Evolutionary conservation across 2,888 invertebrate species (phyloP), one percentile per base, ranked within the genome.

Genomic region (Allophyes oxyacanthae): DNA sequence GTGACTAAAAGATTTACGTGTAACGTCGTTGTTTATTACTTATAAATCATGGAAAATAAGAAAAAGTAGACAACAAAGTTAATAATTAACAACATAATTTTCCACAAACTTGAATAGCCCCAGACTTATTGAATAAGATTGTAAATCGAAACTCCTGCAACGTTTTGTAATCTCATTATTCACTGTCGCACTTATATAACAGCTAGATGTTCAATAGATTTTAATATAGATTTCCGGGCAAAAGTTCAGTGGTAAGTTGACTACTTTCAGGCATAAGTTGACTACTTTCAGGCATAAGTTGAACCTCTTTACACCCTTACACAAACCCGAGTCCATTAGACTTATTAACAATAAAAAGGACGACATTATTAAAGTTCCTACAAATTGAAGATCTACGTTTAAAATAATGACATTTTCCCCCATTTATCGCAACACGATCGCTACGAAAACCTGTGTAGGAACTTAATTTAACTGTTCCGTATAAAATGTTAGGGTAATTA

Each of bases 1-100:
- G 81, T 85, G 84, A 84, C 76, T 60, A 64, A 71, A 64, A 67
- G 64, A 79, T 79, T 64, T 70, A 58, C 58, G 52, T 65, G 56
- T 57, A 63, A 74, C 50, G 62, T 59, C 51, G 62, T 69, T 63
- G 65, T 50, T 69, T 58, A 65, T 58, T 57, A 61, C 30, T n/a
- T 54, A 25, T 38, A 44, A 28, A 55, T 33, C 50, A 38, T 46
- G 14, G 9, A 15, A 55, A 58, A 57, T 26, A 42, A 6, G 26
- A 20, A 40, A 43, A 56, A 64, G 7, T 34, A 30, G 14, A 45
- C 20, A 20, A 2, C 20, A 20, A 3, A 20, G 4, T 20, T 20
- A 20, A 20, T 3, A 20, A 20, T n/a, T n/a, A 20, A 20, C 2
- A 20, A 20, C 20, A 3, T 4, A 20, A 4, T 20, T 20, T n/a